Evolutionary conservation across 2,888 invertebrate genomes (phyloP).

Genomic region (Pyrrhosoma nymphula): DNA sequence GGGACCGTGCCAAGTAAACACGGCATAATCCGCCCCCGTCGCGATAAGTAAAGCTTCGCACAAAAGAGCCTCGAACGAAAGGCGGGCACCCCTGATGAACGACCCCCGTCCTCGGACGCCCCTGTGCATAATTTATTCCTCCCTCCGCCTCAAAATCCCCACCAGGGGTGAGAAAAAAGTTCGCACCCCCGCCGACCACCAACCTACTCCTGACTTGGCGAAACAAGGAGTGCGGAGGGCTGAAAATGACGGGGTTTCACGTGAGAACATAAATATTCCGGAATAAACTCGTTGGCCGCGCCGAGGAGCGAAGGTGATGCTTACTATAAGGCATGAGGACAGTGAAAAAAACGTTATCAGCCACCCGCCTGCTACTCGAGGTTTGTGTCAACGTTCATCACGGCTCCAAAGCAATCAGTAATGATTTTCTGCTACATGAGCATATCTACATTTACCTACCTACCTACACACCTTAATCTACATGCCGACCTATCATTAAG

Average conservation of each 20-base stretch:
- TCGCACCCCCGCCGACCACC: background rate
- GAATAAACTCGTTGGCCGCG: background rate
- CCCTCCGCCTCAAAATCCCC: background rate
- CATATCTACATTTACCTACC: no score
- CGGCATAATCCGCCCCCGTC: background rate
- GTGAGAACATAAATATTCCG: background rate
- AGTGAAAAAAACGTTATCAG: no score
- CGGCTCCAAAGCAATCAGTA: no score
- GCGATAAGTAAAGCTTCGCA: constrained; percentile 15
- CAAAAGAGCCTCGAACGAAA: background rate
- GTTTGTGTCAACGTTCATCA: no score
- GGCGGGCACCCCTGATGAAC: background rate
- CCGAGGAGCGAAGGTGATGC: background rate
- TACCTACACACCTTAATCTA: no score
- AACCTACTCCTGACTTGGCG: background rate
- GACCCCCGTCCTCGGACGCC: background rate
- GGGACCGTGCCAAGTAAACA: constrained; percentile 12
- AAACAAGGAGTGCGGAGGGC: background rate
- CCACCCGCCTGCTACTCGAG: no score
- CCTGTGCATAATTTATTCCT: background rate
- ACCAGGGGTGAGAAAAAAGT: background rate
- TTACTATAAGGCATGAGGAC: no score
- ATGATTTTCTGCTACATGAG: no score
- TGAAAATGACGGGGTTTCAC: background rate
- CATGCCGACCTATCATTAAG: no score